phyloP scores from a whole-genome alignment of 1,140 invertebrate genomes.

The Philotrypesis tridentata region DNA sequence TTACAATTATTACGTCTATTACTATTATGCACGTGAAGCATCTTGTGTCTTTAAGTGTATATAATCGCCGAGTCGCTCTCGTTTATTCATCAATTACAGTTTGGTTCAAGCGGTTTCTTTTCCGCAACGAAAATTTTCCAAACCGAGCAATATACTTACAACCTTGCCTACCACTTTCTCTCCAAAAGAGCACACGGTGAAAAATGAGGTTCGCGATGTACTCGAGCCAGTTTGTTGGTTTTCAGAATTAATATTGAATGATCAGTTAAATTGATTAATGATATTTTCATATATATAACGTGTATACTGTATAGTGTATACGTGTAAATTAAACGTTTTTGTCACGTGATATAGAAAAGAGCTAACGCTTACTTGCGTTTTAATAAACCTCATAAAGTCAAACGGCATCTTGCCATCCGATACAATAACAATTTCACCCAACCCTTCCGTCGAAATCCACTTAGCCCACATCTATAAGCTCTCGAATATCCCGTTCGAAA shows the following conservation, averaged over 20 bases:
- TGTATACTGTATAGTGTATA: no score
- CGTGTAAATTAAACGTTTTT: no score
- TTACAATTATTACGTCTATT: no score
- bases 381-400: no score
- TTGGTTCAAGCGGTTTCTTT: not conserved
- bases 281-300: no score
- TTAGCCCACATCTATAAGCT: not conserved
- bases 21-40: not conserved
- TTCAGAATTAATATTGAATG: no score
- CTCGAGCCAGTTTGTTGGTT: no score
- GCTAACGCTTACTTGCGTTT: no score
- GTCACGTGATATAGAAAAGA: no score
- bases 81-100: not conserved
- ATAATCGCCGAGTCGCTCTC: not conserved
- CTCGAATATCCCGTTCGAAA: not conserved
- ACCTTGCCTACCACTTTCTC: not conserved
- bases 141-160: not conserved
- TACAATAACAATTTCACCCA: no score
- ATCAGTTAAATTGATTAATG: no score
- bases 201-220: not conserved
- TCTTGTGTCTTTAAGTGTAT: not conserved
- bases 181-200: not conserved
- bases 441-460: not conserved
- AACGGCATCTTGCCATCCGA: not conserved
- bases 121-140: not conserved